Evolutionary conservation across 2,888 invertebrate genomes (phyloP).

Genomic region (Pinctada fucata): DNA sequence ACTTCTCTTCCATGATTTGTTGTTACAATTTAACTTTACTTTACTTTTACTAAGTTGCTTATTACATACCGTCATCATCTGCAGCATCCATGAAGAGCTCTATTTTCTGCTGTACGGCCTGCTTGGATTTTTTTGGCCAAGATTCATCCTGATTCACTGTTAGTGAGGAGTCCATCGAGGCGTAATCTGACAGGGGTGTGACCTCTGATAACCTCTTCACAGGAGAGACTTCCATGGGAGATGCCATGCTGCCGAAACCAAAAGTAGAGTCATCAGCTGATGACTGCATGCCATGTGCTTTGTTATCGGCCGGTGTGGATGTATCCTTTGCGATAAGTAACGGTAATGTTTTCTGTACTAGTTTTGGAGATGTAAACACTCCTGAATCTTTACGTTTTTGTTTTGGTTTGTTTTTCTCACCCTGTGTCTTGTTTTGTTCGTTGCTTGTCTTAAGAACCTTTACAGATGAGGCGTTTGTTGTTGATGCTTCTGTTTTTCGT

Average conservation of each 20-base stretch:
- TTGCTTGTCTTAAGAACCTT: constrained; percentile 12
- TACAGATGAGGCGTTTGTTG: neutral
- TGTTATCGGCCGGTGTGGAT: constrained; percentile 32
- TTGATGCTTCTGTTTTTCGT: constrained; percentile 7
- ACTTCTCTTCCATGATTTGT: too few species aligned
- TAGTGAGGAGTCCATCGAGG: constrained; percentile 38
- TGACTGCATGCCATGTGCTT: neutral
- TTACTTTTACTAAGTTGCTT: too few species aligned
- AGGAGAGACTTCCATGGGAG: constrained; percentile 29
- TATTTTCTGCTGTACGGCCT: neutral
- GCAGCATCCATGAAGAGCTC: constrained; percentile 31
- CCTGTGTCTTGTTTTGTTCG: neutral
- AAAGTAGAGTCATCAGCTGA: constrained; percentile 21
- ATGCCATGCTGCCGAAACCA: constrained; percentile 24
- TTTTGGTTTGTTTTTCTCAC: neutral
- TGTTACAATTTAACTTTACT: too few species aligned
- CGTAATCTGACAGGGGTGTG: constrained; percentile 40
- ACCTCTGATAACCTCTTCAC: constrained; percentile 26
- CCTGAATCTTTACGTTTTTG: constrained; percentile 17
- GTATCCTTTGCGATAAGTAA: constrained; percentile 22
- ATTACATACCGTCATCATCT: neutral
- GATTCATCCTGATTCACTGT: constrained; percentile 15
- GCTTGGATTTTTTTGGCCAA: neutral
- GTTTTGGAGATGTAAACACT: constrained; percentile 19
- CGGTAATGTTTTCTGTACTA: constrained; percentile 19